Evolutionary conservation across 2,113 vertebrate genomes (phyloP), one percentile per base, ranked within the genome.

Genomic region (Paraplagusia blochii): DNA sequence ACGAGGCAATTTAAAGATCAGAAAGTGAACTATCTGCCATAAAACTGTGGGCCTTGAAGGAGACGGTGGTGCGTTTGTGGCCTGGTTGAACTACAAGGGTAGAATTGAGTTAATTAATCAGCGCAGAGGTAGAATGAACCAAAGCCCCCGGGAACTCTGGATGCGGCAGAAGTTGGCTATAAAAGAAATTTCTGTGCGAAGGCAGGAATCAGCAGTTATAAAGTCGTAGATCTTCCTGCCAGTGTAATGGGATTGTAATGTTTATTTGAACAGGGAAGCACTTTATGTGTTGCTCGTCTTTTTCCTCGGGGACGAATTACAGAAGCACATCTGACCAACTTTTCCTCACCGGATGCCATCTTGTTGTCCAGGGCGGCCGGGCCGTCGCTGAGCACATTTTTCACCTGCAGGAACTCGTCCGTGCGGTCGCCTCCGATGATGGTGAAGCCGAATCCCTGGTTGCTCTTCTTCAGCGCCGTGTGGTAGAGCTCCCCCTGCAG

Each of bases 351-450:
- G 67, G 96, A 93, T 1, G 92, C 88, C 58, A 99, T 99, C 84
- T 96, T 98, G 64, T 95, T 95, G 70, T 97, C 95, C 0, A 94
- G 93, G 8, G 96, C 94, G 11, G 96, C 96, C 0, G 96, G 95
- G 5, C 96, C 96, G 0, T 98, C 96, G 50, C 93, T 91, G 18
- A 99, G 87, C 49, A 98, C 94, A 9, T 97, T 97, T 69, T 99
- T 99, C 87, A 98, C 95, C 79, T 98, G 96, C 7, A 99, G 91
- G 69, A 98, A 97, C 77, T 98, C 96, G 19, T 98, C 96, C 0
- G 93, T 95, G 53, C 96, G 90, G 63, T 99, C 96, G 11, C 96
- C 96, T 33, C 96, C 96, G 1, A 98, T 98, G 59, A 98, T 99
- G 48, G 96, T 99, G 62, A 99, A 99, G 19, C 96, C 96, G 67